These are phyloP conservation scores for Streblospio benedicti DNA, from an alignment of 1,140 invertebrate species.

Conservation along the genomic window DNA sequence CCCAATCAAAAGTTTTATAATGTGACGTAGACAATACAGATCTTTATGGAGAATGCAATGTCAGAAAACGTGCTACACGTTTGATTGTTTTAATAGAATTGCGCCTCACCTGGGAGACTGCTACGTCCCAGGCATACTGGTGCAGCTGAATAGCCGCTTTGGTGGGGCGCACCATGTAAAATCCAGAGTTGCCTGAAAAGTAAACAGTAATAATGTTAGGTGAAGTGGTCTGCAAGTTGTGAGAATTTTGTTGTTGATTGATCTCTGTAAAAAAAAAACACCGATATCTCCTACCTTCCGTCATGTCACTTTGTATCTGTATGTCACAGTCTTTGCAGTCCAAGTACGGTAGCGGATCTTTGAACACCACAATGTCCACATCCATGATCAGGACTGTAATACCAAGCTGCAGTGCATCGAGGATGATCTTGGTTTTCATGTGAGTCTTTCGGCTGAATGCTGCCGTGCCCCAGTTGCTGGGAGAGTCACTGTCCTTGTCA, in stretches of 20 bases:
- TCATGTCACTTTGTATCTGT: conserved; percentile 2
- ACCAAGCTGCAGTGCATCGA: neutral
- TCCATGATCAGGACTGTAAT: conserved; percentile 7
- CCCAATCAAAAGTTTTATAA: too few relatives aligned
- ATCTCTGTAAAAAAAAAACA: too few relatives aligned
- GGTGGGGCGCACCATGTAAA: conserved; percentile 5
- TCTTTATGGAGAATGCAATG: too few relatives aligned
- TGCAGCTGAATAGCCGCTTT: neutral
- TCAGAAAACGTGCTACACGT: too few relatives aligned
- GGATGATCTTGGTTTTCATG: conserved; percentile 9
- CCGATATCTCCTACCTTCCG: too few relatives aligned
- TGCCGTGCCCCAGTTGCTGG: neutral
- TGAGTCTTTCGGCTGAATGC: conserved; percentile 10
- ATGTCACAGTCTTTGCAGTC: neutral
- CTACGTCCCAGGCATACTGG: neutral
- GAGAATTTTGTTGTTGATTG: too few relatives aligned
- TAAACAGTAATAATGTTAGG: too few relatives aligned
- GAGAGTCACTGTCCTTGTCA: too few relatives aligned
- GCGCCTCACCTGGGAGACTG: too few relatives aligned
- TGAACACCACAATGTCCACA: conserved; percentile 13
- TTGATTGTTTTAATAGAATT: too few relatives aligned
- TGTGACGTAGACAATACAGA: too few relatives aligned
- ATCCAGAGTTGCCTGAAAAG: conserved; percentile 12
- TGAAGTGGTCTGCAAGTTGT: too few relatives aligned
- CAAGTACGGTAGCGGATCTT: conserved; percentile 1